These are phyloP conservation scores for Gobio occitaniae DNA, from an alignment of 2,797 vertebrate genomes.

Conservation along the genomic window DNA sequence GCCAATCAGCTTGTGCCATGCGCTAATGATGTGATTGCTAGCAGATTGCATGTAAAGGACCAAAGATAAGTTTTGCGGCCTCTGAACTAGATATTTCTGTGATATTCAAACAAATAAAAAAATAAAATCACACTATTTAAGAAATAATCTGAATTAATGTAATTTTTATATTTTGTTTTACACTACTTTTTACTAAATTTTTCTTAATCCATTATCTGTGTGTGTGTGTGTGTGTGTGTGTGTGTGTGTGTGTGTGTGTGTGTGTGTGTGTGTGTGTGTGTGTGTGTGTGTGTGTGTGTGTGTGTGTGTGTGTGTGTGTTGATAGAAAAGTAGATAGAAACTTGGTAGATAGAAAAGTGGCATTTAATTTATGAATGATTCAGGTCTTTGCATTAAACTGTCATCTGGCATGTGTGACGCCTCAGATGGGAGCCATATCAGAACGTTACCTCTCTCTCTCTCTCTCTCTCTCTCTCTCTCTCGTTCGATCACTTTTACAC, in stretches of 20 bases:
- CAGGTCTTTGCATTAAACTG: slow-evolving; percentile 77
- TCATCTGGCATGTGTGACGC: slow-evolving; percentile 77
- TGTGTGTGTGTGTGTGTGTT: background rate
- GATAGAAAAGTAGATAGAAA: slow-evolving; percentile 26
- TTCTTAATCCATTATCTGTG: background rate
- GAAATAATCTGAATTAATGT: background rate
- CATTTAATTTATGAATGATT: slow-evolving; percentile 74
- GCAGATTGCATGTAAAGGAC: background rate
- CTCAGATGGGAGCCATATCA: slow-evolving; percentile 65
- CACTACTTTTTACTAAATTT: background rate
- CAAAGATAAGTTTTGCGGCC: background rate
- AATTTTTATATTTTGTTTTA: background rate
- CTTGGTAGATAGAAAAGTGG: slow-evolving; percentile 57
- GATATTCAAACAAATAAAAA: background rate
- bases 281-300: too few species aligned
- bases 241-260: too few species aligned
- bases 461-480: too few species aligned
- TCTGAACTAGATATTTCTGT: background rate
- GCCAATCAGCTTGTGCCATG: background rate
- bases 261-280: too few species aligned
- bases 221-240: background rate
- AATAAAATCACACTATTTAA: background rate
- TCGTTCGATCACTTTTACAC: slow-evolving; percentile 42
- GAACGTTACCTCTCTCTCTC: slow-evolving; percentile 26
- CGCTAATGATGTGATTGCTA: background rate